Percentiles rank a stretch among this genome's conserved stretches.
phyloP scores from a whole-genome alignment of 1,140 invertebrate species.

The Anastatus disparis region DNA sequence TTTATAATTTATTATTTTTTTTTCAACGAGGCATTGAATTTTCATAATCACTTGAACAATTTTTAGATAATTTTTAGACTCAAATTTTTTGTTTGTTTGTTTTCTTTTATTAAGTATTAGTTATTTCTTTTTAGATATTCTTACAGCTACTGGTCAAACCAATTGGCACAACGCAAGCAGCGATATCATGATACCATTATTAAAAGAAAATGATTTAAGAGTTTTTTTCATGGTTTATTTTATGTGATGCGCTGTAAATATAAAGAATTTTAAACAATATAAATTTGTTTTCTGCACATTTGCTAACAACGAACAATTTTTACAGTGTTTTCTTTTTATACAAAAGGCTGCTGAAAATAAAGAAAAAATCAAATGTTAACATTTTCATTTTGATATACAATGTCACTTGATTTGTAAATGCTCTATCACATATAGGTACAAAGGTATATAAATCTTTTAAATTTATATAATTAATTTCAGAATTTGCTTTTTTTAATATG shows the following conservation, averaged over 20 bases:
- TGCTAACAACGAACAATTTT: not conserved
- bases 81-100: slow-evolving; percentile 2
- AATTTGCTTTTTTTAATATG: not conserved
- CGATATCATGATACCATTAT: not conserved
- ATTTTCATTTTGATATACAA: slow-evolving; percentile 7
- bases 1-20: not conserved
- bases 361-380: slow-evolving; percentile 10
- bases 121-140: too few relatives aligned
- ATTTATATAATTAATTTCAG: not conserved
- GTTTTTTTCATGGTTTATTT: not conserved
- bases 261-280: not conserved
- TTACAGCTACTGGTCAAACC: too few relatives aligned
- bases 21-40: not conserved
- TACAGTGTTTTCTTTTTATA: not conserved
- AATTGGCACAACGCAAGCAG: not conserved
- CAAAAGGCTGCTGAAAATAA: slow-evolving; percentile 2
- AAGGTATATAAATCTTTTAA: not conserved
- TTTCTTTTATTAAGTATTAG: slow-evolving; percentile 28
- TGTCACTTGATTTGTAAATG: slow-evolving; percentile 5
- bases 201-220: not conserved
- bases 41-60: not conserved
- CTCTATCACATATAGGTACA: slow-evolving; percentile 13
- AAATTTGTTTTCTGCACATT: not conserved
- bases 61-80: slow-evolving; percentile 10
- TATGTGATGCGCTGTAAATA: not conserved